Evolutionary conservation across 2,113 vertebrate genomes (phyloP).

Genomic region (Prunella himalayana): DNA sequence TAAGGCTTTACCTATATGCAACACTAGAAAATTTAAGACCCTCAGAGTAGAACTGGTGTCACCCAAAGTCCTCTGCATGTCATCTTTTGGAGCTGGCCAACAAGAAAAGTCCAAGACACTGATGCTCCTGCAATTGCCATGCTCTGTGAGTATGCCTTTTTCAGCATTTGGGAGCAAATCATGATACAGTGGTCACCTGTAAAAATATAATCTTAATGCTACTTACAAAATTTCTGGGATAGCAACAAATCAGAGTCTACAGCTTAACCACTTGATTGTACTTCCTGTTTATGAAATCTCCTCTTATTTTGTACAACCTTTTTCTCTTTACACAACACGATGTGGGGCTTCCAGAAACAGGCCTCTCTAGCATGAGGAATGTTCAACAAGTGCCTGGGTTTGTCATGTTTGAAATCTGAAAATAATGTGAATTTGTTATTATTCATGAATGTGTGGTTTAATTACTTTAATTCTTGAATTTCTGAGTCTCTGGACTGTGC

Average conservation of each 20-base stretch:
- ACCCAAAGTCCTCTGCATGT: not conserved
- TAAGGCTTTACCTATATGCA: too few species aligned
- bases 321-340: not conserved
- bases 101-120: not conserved
- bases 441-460: not conserved
- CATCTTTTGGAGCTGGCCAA: not conserved
- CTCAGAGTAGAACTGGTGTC: not conserved
- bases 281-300: not conserved
- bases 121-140: not conserved
- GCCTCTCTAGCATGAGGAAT: not conserved
- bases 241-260: not conserved
- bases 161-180: not conserved
- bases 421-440: not conserved
- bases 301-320: not conserved
- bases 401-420: not conserved
- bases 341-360: not conserved
- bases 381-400: not conserved
- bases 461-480: not conserved
- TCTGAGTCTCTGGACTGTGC: not conserved
- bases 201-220: not conserved
- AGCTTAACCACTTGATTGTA: not conserved
- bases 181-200: not conserved
- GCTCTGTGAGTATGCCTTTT: not conserved
- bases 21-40: not conserved
- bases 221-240: not conserved